Base-by-base conservation (phyloP, 2,113 vertebrate genomes). In the Merops nubicus region DNA sequence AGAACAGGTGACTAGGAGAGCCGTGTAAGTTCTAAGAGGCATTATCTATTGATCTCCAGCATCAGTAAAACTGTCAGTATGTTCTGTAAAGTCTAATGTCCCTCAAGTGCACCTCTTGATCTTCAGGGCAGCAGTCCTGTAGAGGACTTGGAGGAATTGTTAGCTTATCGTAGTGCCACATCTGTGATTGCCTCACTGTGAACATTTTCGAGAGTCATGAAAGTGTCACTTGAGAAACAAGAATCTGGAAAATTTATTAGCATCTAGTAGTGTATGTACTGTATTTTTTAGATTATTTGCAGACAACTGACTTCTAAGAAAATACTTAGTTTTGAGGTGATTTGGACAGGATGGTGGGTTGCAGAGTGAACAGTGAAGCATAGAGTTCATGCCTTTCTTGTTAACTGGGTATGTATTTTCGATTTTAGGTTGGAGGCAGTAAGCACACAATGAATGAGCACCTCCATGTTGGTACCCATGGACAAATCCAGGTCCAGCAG, bases 361-460 rank as follows among this genome's bases (percentile, higher is more conserved):
- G 15, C 43, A 43, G 62, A 67, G 47, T 38, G 19, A 57, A 62
- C 36, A n/a, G 40, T 33, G 65, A 59, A 76, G 78, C 48, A 47
- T 5, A 19, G 59, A 56, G 36, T 50, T 82, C 33, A 40, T 54
- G 48, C 65, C 57, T 91, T 50, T 73, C 72, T 77, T 91, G 50
- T 96, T 97, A 97, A 97, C 67, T 94, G 82, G 69, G 45, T 88
- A 48, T 92, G 42, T 96, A 91, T 96, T 98, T 96, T 98, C 65
- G 67, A 91, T 98, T 98, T 91, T 97, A 99, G 99, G 98, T 98
- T 93, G 98, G 98, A 89, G 95, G 98, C 96, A 96, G 97, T 97
- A 99, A 99, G 97, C 98, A 98, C 98, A 98, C 98, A 43, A 99
- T 99, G 98, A 99, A 98, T 94, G 99, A 99, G 78, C 99, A 98